Evolutionary conservation across 2,888 invertebrate species (phyloP), one percentile per base, ranked within the genome.

Genomic region (Agapetus fuscipes): DNA sequence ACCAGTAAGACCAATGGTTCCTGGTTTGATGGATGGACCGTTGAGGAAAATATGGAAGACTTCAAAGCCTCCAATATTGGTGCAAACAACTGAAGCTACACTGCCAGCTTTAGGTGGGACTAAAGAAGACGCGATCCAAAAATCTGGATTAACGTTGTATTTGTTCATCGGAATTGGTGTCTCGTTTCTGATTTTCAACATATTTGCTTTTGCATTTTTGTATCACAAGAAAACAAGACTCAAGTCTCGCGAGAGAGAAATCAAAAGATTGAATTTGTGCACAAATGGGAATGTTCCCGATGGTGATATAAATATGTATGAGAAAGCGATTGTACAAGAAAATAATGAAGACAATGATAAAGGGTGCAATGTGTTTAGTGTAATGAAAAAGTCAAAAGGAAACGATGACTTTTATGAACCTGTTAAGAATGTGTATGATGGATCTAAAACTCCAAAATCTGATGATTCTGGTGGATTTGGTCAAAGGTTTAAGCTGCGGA

Each of bases 131-230:
- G 60, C 71, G 38, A 56, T 72, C 17, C 71, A 72, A 57, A 71
- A 71, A 39, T 73, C 76, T 6, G 69, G 75, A 43, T 70, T 76
- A 3, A 76, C 76, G n/a, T 60, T 78, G 43, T 74, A 77, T 48
- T 59, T 80, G 34, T 62, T 80, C 29, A 69, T 80, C 31, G 73
- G 74, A 1, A 62, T 82, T 45, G 82, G 81, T 15, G 69, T 81
- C 33, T 60, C 83, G 30, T 86, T 89, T 54, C 62, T 89, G 5
- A 61, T 81, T 14, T 66, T 84, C 5, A 89, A 88, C 56, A 60
- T 85, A 9, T 71, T 76, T n/a, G 73, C 79, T 20, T 80, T 83
- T 52, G 64, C 75, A 1, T 71, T 74, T 45, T 61, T 85, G 27
- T 83, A 80, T 55, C 76, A 77, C 48, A 81, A 78, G 58, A 76